Evolutionary conservation across 1,140 invertebrate genomes (phyloP), one percentile per base, ranked within the genome.

Genomic region (Acyrthosiphon pisum): DNA sequence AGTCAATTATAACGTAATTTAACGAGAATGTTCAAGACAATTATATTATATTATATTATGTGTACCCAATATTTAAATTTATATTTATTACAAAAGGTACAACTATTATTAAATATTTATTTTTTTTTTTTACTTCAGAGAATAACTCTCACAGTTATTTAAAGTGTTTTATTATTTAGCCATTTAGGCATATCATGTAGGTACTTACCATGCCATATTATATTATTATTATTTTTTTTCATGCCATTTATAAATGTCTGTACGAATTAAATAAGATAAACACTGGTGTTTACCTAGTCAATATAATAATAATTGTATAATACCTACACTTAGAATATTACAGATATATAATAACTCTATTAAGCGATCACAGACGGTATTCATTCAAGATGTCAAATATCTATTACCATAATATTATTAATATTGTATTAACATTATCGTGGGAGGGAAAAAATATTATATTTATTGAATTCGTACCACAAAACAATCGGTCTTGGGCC

Each of bases 401-500:
- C 4, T 7, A 37, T 37, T 41, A 84, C 22, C 35, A 37, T 44
- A 53, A 50, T 50, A 50, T 50, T 53, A 84, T 41, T 84, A 41
- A 41, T 30, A 76, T 76, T 46, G 30, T 18, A 41, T 1, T 46
- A 41, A 35, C n/a, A 37, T 9, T 26, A 23, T n/a, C n/a, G n/a
- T 35, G 86, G 11, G 26, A 35, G 30, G 3, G 86, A 23, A 87
- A 48, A 53, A 46, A 87, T 48, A 48, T 87, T 46, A 20, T 41
- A 26, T 89, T 53, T 89, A 35, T 37, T 41, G 87, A 56, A 89
- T 89, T 56, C 18, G 11, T 87, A 18, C 48, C n/a, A 35, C 46
- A 6, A 87, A 87, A 87, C 86, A 87, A 87, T 91, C 90, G 60
- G 41, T 41, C 23, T 68, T 83, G 46, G 30, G 44, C 76, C 68